A percentile compares a stretch with the other conserved stretches of the same genome.
phyloP scores from a whole-genome alignment of 2,797 vertebrate species.

The Microctenopoma steveboyesi region DNA sequence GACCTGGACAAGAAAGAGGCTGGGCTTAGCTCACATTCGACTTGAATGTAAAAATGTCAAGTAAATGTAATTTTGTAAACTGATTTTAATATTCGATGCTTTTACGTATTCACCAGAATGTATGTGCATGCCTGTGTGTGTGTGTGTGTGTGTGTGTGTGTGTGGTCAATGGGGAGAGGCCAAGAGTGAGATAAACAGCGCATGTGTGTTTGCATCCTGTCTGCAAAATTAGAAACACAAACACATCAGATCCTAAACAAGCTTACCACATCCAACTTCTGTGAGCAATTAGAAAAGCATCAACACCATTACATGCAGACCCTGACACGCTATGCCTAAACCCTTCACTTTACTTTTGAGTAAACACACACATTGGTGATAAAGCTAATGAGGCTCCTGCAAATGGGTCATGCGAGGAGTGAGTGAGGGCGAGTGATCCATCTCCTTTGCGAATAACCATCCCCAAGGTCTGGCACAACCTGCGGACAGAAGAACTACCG shows the following conservation, averaged over 20 bases:
- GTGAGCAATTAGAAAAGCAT: constrained; percentile 75
- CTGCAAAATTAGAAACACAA: constrained; percentile 73
- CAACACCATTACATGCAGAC: constrained; percentile 59
- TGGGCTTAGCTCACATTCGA: constrained; percentile 44
- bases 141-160: neutral
- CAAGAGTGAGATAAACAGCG: constrained; percentile 42
- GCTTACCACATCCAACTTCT: constrained; percentile 73
- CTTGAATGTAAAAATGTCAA: constrained; percentile 16
- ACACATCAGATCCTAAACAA: constrained; percentile 73
- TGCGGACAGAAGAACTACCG: constrained; percentile 45
- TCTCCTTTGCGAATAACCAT: constrained; percentile 48
- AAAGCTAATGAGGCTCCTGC: constrained; percentile 51
- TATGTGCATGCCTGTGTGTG: neutral
- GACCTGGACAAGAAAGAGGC: constrained; percentile 64
- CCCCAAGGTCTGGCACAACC: constrained; percentile 30
- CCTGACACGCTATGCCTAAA: constrained; percentile 64
- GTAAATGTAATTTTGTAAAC: neutral
- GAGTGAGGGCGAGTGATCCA: constrained; percentile 38
- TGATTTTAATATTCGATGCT: neutral
- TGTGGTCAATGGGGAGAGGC: constrained; percentile 22
- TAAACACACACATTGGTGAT: constrained; percentile 59
- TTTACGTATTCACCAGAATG: constrained; percentile 12
- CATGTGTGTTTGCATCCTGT: constrained; percentile 55
- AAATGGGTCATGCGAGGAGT: constrained; percentile 38
- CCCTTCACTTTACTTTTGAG: constrained; percentile 53